Evolutionary conservation across 2,797 vertebrate species (phyloP).

Genomic region (Sandelia bainsii): DNA sequence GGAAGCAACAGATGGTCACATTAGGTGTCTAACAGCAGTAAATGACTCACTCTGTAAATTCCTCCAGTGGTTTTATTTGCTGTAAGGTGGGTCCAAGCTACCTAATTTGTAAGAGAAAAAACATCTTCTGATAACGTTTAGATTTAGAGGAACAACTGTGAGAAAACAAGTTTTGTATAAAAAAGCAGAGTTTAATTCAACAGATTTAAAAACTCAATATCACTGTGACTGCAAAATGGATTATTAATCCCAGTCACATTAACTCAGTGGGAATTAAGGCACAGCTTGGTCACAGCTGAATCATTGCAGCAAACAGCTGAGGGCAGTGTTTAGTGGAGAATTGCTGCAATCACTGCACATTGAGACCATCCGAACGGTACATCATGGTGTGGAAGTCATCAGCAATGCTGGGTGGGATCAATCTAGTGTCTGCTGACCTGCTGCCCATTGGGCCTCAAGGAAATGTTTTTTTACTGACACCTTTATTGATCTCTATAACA

Average conservation of each 20-base stretch:
- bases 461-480: constrained; percentile 17
- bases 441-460: constrained; percentile 26
- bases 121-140: neutral
- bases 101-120: neutral
- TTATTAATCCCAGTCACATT: constrained; percentile 29
- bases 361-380: constrained; percentile 6
- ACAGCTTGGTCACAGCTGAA: constrained; percentile 19
- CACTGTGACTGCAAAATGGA: neutral
- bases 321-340: constrained; percentile 25
- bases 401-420: constrained; percentile 14
- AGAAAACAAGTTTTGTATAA: neutral
- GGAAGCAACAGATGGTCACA: constrained; percentile 66
- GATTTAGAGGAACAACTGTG: neutral
- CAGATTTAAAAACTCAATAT: neutral
- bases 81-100: neutral
- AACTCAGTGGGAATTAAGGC: constrained; percentile 3
- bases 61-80: constrained; percentile 7
- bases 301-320: constrained; percentile 20
- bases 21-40: constrained; percentile 31
- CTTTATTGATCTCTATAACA: constrained; percentile 35
- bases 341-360: constrained; percentile 8
- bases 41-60: constrained; percentile 38
- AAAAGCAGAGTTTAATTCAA: neutral
- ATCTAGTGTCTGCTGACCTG: constrained; percentile 27
- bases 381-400: constrained; percentile 21